Evolutionary conservation across 2,888 invertebrate genomes (phyloP).

Genomic region (Phaonia tiefii): DNA sequence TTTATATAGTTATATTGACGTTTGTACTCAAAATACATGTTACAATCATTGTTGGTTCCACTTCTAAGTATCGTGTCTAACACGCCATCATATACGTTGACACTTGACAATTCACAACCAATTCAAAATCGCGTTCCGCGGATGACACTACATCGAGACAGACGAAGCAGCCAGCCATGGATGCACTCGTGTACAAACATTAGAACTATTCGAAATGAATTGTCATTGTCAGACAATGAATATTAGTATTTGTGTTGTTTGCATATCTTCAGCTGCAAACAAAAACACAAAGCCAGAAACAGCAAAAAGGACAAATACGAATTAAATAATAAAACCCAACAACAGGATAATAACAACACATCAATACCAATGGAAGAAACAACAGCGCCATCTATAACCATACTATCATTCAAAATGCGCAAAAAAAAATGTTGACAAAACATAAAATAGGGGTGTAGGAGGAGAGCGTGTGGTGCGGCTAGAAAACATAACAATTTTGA

Average conservation of each 20-base stretch:
- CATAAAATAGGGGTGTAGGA: background rate
- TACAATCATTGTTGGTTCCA: slow-evolving; percentile 60
- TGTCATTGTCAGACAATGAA: slow-evolving; percentile 64
- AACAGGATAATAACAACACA: slow-evolving; percentile 73
- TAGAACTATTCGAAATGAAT: slow-evolving; percentile 57
- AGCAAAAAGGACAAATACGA: slow-evolving; percentile 17
- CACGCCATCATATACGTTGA: slow-evolving; percentile 65
- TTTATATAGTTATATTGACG: no score
- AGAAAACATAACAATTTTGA: slow-evolving; percentile 43
- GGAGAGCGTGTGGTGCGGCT: no score
- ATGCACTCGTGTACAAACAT: background rate
- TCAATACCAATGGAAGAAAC: slow-evolving; percentile 62
- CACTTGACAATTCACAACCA: slow-evolving; percentile 64
- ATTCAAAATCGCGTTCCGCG: slow-evolving; percentile 2
- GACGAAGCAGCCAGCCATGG: background rate
- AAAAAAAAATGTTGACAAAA: slow-evolving; percentile 36
- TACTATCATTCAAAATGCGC: slow-evolving; percentile 32
- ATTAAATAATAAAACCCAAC: slow-evolving; percentile 38
- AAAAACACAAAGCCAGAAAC: background rate
- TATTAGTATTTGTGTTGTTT: slow-evolving; percentile 34
- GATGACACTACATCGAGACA: background rate
- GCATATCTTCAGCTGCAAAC: background rate
- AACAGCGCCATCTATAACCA: slow-evolving; percentile 66
- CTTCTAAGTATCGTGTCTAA: slow-evolving; percentile 67
- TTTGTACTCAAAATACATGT: slow-evolving; percentile 58